These are phyloP conservation scores for Drosophila repleta DNA, from an alignment of 1,140 invertebrate genomes.

Conservation along the genomic window DNA sequence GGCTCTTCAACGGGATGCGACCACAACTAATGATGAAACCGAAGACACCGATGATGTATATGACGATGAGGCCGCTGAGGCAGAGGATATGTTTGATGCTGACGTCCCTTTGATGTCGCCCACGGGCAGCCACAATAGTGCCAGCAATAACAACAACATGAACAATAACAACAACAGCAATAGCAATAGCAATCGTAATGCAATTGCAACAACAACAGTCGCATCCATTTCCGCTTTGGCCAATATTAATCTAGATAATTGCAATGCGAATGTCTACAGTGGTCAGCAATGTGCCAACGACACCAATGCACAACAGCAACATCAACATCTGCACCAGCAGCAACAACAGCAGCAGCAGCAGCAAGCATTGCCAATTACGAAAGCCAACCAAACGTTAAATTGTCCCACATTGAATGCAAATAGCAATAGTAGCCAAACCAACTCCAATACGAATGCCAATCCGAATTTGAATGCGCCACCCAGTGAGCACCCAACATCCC, in stretches of 20 bases:
- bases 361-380: slow-evolving; percentile 65
- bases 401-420: slow-evolving; percentile 76
- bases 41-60: slow-evolving; percentile 61
- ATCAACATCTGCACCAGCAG: slow-evolving; percentile 22
- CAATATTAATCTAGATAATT: slow-evolving; percentile 83
- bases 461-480: slow-evolving; percentile 51
- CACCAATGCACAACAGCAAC: slow-evolving; percentile 36
- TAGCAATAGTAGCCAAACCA: slow-evolving; percentile 58
- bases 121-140: slow-evolving; percentile 70
- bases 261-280: slow-evolving; percentile 77
- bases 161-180: slow-evolving; percentile 22
- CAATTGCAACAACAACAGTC: slow-evolving; percentile 23
- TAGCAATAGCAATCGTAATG: slow-evolving; percentile 41
- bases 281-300: slow-evolving; percentile 48
- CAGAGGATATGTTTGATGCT: slow-evolving; percentile 72
- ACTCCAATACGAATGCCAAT: slow-evolving; percentile 51
- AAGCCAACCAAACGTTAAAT: slow-evolving; percentile 73
- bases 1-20: slow-evolving; percentile 53
- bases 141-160: slow-evolving; percentile 15
- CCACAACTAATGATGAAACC: slow-evolving; percentile 71
- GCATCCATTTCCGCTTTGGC: slow-evolving; percentile 43
- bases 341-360: slow-evolving; percentile 36
- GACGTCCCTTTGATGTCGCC: slow-evolving; percentile 75
- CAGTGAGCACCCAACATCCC: slow-evolving; percentile 51
- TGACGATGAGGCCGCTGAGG: slow-evolving; percentile 68